Evolutionary conservation across 1,140 invertebrate genomes (phyloP), one percentile per base, ranked within the genome.

Genomic region (Cydia pomonella): DNA sequence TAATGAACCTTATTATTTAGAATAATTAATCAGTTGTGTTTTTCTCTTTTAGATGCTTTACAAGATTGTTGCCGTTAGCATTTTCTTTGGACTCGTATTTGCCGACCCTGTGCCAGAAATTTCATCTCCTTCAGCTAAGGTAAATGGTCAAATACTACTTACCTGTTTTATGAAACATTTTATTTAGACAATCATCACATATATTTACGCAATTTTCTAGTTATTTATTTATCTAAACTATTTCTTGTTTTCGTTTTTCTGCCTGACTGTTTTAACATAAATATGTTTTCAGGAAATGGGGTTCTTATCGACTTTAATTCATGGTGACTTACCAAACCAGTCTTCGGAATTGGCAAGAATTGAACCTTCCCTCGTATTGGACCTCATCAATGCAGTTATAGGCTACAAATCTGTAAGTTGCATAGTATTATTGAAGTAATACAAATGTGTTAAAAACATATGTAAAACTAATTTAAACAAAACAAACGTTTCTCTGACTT

Each of bases 1-100:
- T 44, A 44, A 44, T 3, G 0, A 16, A 21, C 21, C 23, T 10
- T 23, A 10, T 10, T 12, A 59, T 9, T 59, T 23, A 23, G n/a
- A 12, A 10, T 21, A 10, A 9, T 59, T 59, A 21, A 0, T 23
- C 10, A 50, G 18, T 50, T 9, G 50, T 7, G n/a, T 23, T 59
- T 59, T 59, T 69, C 66, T 72, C n/a, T 75, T 76, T 21, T 63
- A 79, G 77, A 79, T 79, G 78, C 18, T 79, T 9, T 21, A 29
- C 18, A 75, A 71, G 75, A 27, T 79, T 2, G n/a, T 77, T 10
- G 47, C 21, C 69, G 29, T 77, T n/a, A 25, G 59, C 64, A 21
- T 79, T 18, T 72, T 75, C 7, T 66, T 73, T 38, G 75, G 71
- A 7, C 27, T 79, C 9, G 75, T 74, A 21, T 13, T 64, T 3